Conservation (phyloP, 2,113 vertebrate genomes). For the Eubucco bourcierii region DNA sequence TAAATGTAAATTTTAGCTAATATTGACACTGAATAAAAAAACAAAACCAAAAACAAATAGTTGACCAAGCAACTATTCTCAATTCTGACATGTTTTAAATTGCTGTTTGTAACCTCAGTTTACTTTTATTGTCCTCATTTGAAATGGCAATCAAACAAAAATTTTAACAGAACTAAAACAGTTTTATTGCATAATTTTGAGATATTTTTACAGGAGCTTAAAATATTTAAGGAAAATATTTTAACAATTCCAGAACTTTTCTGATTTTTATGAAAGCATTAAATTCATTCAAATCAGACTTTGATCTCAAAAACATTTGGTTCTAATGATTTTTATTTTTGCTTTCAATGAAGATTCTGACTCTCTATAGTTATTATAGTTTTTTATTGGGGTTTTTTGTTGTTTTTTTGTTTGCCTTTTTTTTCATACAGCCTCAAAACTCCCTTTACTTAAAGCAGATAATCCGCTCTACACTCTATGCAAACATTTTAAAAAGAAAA, state of each 20-base stretch:
- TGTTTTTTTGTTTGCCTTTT: too few species aligned
- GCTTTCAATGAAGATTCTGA: neutral
- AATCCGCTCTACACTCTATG: neutral
- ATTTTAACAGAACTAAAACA: neutral
- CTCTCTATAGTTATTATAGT: neutral
- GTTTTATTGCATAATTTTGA: neutral
- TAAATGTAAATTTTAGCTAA: neutral
- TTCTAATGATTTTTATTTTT: neutral
- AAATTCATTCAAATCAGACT: neutral
- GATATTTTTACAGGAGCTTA: neutral
- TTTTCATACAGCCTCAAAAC: too few species aligned
- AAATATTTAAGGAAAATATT: neutral
- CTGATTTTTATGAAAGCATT: neutral
- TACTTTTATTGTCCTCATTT: neutral
- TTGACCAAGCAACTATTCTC: neutral
- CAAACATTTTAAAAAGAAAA: neutral
- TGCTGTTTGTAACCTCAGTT: neutral
- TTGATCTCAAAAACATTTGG: accelerated
- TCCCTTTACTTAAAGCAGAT: neutral
- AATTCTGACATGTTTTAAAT: neutral
- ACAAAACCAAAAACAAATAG: neutral
- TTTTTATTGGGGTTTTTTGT: too few species aligned
- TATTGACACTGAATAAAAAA: neutral
- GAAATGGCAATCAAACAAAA: neutral
- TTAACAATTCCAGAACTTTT: neutral